Evolutionary conservation across 2,113 vertebrate species (phyloP), one percentile per base, ranked within the genome.

Genomic region (Paratilapia polleni): DNA sequence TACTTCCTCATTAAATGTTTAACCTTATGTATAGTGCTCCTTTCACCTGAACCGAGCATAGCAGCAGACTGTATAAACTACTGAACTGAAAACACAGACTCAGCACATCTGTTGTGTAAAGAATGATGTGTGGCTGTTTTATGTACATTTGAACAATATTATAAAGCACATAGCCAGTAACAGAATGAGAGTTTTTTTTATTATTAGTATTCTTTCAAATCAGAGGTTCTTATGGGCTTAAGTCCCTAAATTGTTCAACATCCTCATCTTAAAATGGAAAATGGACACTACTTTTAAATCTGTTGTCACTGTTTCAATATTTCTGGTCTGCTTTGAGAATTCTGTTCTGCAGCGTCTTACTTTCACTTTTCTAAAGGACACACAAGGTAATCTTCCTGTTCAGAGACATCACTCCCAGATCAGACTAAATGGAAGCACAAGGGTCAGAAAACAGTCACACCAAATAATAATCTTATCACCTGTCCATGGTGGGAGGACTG

Each of bases 371-470:
- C 43, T 73, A 73, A 26, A 34, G 68, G 26, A 26, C 47, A 54
- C 11, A 54, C 26, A 34, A 34, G 26, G 10, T 73, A 73, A 73
- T 73, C 47, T 54, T 73, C 26, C 26, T 9, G 26, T 34, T 73
- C 47, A 73, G 68, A 73, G 68, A 9, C 47, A 73, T 73, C 68
- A 54, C 19, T 73, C 26, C 43, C 47, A 73, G 47, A 73, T 73
- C 68, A n/a, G 68, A 54, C 19, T 73, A 54, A 54, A 54, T 73
- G 47, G 26, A 19, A 73, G 47, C 68, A 34, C 31, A 73, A 54
- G 68, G 68, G 68, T 73, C 68, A 73, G 68, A 73, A 73, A 54
- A 73, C 68, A 73, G 47, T 73, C 47, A 34, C 4, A 54, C 68
- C 26, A 54, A 73, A 54, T 73, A 54, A 73, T 34, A 73, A 0